A percentile compares a stretch with the other conserved stretches of the same genome.
phyloP scores from a whole-genome alignment of 1,140 invertebrate species.

The Brachionus paranguensis region DNA sequence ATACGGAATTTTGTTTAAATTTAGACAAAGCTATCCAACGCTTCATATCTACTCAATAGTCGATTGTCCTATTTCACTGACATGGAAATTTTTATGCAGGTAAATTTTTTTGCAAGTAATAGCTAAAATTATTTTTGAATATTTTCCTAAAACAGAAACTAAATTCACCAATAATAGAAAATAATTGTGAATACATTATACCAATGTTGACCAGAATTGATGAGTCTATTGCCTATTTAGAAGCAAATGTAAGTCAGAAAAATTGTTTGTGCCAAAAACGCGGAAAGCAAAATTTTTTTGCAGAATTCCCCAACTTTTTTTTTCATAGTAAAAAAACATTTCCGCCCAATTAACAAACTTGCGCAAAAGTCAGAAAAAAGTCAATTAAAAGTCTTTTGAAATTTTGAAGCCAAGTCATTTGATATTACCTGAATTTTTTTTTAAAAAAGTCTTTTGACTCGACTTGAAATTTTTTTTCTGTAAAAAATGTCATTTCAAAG shows the following conservation, averaged over 20 bases:
- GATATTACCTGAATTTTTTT: too few relatives aligned
- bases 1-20: neutral
- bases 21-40: constrained; percentile 1
- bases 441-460: too few relatives aligned
- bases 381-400: too few relatives aligned
- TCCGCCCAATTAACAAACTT: too few relatives aligned
- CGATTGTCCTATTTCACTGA: constrained; percentile 37
- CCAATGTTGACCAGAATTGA: constrained; percentile 75
- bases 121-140: neutral
- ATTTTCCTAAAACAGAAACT: neutral
- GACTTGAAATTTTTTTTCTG: too few relatives aligned
- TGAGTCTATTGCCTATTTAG: constrained; percentile 76
- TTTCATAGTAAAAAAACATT: neutral
- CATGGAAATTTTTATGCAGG: constrained; percentile 16
- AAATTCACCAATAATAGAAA: constrained; percentile 1
- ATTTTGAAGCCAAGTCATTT: too few relatives aligned
- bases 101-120: neutral
- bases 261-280: too few relatives aligned
- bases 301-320: constrained; percentile 43
- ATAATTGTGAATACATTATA: constrained; percentile 46
- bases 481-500: too few relatives aligned
- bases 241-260: constrained; percentile 65
- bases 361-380: too few relatives aligned
- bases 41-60: neutral
- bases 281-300: too few relatives aligned